Base-by-base conservation (phyloP, 92 coral and sea anemone species). In the Umimayanthus kanabou region DNA sequence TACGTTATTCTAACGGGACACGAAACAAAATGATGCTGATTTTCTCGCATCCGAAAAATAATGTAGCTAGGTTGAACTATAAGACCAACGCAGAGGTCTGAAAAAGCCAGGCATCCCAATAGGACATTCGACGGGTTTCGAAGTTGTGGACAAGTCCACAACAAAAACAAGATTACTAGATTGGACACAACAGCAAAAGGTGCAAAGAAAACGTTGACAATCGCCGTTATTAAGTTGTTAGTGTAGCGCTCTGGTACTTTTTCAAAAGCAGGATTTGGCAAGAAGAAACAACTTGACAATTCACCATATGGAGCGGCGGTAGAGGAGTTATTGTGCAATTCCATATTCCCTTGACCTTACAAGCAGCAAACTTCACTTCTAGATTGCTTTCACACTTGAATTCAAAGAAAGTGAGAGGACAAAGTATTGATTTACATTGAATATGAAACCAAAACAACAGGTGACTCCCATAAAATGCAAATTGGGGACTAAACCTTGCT, bases 41-140 rank as follows among this genome's bases (percentile, higher is more conserved):
- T 92, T 87, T 94, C 98, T 10, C 78, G 39, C 5, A 94, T 40
- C 43, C 98, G 91, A 80, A 85, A 94, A 5, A 92, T 92, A 5
- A 89, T 85, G 85, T 87, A 94, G 3, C 90, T 80, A 4, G 98
- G 95, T 64, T 94, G 98, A 4, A 91, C 95, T 37, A 94, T 49
- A 15, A 84, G 53, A 10, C 98, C 90, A 47, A 94, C 94, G 5
- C 90, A 85, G 13, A 92, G 25, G 33, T 94, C 98, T n/a, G 95
- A 94, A 49, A 91, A 50, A 4, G 98, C 98, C 4, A 94, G 80
- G 86, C 95, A 92, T 20, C 92, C 95, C 1, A 94, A 90, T n/a
- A 94, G 73, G 57, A 94, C 69, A 39, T 91, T 89, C 20, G 98
- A 92, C 3, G 98, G 94, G 5, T 86, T 87, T 5, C 95, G 85